A percentile compares a stretch with the other conserved stretches of the same genome.
phyloP scores from a whole-genome alignment of 2,888 invertebrate genomes.

The Smittia aterrima region DNA sequence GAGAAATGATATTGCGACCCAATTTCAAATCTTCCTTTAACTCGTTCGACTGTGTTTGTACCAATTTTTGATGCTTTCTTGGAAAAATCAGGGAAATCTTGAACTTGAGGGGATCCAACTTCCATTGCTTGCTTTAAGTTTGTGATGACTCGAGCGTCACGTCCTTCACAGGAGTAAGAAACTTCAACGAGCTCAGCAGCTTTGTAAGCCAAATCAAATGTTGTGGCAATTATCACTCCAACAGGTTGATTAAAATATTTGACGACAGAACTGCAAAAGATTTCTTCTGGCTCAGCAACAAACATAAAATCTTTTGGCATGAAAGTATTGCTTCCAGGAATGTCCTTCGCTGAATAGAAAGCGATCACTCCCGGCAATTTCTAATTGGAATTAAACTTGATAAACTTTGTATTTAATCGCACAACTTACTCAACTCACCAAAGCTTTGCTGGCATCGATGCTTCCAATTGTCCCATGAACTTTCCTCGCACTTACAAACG shows the following conservation, averaged over 20 bases:
- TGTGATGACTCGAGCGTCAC: too few relatives aligned
- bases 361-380: conserved; percentile 63
- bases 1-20: conserved; percentile 71
- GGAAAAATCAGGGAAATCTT: not conserved
- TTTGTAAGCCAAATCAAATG: conserved; percentile 58
- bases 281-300: conserved; percentile 51
- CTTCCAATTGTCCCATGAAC: conserved; percentile 59
- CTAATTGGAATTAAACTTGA: not conserved
- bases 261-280: conserved; percentile 49
- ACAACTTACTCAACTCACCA: too few relatives aligned
- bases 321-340: conserved; percentile 66
- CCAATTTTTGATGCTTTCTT: conserved; percentile 41
- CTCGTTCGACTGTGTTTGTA: too few relatives aligned
- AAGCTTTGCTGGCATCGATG: conserved; percentile 60
- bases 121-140: too few relatives aligned
- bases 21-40: conserved; percentile 59
- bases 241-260: conserved; percentile 70
- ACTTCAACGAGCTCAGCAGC: conserved; percentile 60
- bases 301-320: conserved; percentile 49
- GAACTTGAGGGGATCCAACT: not conserved
- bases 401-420: not conserved
- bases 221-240: conserved; percentile 69
- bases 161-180: too few relatives aligned
- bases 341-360: conserved; percentile 63
- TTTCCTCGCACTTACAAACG: conserved; percentile 63